These are phyloP conservation scores for Pinna nobilis DNA, from an alignment of 1,140 invertebrate genomes.

Conservation along the genomic window DNA sequence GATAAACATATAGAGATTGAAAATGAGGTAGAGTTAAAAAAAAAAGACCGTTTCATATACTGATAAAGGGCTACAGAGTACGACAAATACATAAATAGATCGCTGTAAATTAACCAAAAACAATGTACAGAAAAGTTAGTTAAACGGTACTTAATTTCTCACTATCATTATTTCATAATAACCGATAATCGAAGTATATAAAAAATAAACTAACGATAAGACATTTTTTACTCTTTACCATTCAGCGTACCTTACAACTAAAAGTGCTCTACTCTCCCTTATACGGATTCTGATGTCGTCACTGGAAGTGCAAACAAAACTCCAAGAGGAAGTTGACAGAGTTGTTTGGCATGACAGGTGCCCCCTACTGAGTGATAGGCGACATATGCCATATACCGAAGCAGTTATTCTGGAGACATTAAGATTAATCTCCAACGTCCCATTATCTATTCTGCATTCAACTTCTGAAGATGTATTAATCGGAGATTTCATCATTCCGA, in stretches of 20 bases:
- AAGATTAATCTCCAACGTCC: neutral
- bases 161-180: too few species aligned
- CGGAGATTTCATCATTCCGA: neutral
- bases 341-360: neutral
- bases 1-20: too few species aligned
- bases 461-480: neutral
- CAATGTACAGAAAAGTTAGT: too few species aligned
- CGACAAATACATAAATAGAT: too few species aligned
- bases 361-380: slow-evolving; percentile 1
- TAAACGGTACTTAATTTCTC: too few species aligned
- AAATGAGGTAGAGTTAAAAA: too few species aligned
- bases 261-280: neutral
- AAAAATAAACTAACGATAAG: too few species aligned
- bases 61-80: too few species aligned
- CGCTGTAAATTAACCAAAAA: too few species aligned
- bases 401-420: slow-evolving; percentile 6
- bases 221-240: too few species aligned
- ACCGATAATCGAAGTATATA: too few species aligned
- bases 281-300: slow-evolving; percentile 4
- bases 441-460: neutral
- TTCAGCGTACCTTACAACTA: slow-evolving; percentile 2
- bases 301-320: slow-evolving; percentile 1
- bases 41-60: too few species aligned
- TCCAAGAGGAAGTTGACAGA: slow-evolving; percentile 19
- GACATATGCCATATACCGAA: neutral